These are phyloP conservation scores for Heliconius congener DNA, from an alignment of 1,140 invertebrate species.

Conservation along the genomic window DNA sequence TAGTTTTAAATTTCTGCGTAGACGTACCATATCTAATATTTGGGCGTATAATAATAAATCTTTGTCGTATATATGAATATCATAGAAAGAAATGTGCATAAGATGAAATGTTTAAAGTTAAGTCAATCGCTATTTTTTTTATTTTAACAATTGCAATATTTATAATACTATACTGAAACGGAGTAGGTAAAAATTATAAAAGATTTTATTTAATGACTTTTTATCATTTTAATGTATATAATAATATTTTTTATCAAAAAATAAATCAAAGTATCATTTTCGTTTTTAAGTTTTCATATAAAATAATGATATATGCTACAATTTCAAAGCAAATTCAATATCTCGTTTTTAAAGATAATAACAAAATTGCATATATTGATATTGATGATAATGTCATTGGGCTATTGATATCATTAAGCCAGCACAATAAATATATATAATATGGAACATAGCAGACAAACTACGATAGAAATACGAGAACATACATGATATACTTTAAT, in stretches of 20 bases:
- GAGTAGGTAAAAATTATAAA: too few relatives aligned
- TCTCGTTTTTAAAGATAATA: not conserved
- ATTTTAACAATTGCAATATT: not conserved
- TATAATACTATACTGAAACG: too few relatives aligned
- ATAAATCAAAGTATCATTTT: too few relatives aligned
- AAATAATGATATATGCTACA: too few relatives aligned
- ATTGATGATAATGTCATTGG: not conserved
- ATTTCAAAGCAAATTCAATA: too few relatives aligned
- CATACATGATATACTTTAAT: not conserved
- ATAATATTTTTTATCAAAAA: too few relatives aligned
- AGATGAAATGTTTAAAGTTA: not conserved
- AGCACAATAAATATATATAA: not conserved
- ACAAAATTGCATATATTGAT: not conserved
- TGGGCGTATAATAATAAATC: not conserved
- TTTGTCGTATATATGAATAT: not conserved
- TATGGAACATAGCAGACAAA: not conserved
- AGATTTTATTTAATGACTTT: too few relatives aligned
- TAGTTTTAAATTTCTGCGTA: not conserved
- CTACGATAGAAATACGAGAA: not conserved
- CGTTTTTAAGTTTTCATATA: too few relatives aligned
- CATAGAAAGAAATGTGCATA: not conserved
- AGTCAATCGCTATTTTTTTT: not conserved
- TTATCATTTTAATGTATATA: too few relatives aligned
- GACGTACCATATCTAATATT: not conserved
- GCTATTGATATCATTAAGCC: not conserved